These are phyloP conservation scores for Palythoa caribaeorum DNA, from an alignment of 92 coral and sea anemone genomes.

Conservation along the genomic window DNA sequence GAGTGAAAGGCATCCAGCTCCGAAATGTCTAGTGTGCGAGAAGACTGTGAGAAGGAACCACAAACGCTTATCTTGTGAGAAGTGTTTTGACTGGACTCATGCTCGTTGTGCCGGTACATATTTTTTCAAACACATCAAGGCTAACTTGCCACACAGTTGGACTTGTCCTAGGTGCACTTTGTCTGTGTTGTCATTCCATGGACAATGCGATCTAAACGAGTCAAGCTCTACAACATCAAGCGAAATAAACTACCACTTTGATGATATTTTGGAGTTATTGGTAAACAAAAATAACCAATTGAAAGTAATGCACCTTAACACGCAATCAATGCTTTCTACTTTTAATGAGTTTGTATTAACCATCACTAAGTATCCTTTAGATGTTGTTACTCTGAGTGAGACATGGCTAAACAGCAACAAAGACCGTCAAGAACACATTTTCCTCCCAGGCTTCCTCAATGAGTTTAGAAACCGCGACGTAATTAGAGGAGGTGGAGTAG, in stretches of 20 bases:
- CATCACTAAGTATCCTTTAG: neutral
- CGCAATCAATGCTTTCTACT: neutral
- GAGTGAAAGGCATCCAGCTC: too few relatives aligned
- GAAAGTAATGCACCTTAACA: neutral
- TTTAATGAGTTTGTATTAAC: neutral
- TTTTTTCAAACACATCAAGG: neutral
- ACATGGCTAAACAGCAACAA: neutral
- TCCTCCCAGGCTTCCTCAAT: neutral
- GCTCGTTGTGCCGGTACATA: neutral
- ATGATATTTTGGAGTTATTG: neutral
- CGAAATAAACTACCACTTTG: neutral
- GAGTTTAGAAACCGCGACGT: conserved; percentile 12
- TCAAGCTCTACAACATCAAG: neutral
- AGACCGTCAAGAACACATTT: neutral
- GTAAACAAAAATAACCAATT: neutral
- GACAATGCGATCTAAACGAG: too few relatives aligned
- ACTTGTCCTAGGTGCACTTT: neutral
- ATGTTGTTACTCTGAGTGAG: neutral
- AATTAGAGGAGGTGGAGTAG: conserved; percentile 1
- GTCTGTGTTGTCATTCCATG: neutral
- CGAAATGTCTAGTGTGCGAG: too few relatives aligned
- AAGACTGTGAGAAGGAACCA: neutral
- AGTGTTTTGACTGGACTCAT: neutral
- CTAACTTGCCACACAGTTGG: neutral
- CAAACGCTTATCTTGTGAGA: neutral